Evolutionary conservation across 2,888 invertebrate genomes (phyloP).

Genomic region (Ichneumon xanthorius): DNA sequence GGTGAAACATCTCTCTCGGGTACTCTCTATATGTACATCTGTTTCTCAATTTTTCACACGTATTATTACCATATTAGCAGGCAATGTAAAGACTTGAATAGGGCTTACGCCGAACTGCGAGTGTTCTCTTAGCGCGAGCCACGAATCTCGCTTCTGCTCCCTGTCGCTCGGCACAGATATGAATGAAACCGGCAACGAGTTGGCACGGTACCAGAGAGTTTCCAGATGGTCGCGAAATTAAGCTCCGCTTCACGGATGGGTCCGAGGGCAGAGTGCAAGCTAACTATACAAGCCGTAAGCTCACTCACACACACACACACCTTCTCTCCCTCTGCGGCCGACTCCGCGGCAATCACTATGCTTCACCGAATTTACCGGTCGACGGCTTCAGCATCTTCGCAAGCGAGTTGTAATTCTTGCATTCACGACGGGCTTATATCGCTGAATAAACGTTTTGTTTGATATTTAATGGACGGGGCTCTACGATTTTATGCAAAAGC

Average conservation of each 20-base stretch:
- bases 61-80: slow-evolving; percentile 50
- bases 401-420: slow-evolving; percentile 3
- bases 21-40: background rate
- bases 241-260: slow-evolving; percentile 72
- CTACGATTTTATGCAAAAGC: background rate
- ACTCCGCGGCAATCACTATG: slow-evolving; percentile 65
- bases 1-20: background rate
- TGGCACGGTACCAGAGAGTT: slow-evolving; percentile 77
- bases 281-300: slow-evolving; percentile 2
- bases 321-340: background rate
- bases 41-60: background rate
- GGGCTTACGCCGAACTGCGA: background rate
- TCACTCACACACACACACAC: background rate
- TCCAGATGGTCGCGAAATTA: slow-evolving; percentile 78
- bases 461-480: background rate
- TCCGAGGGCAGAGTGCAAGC: slow-evolving; percentile 23
- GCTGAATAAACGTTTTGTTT: background rate
- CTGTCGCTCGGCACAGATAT: slow-evolving; percentile 63
- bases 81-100: slow-evolving; percentile 27
- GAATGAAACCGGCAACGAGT: slow-evolving; percentile 76
- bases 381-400: slow-evolving; percentile 61
- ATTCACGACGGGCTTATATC: background rate
- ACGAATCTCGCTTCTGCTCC: slow-evolving; percentile 34
- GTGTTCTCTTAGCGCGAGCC: slow-evolving; percentile 27
- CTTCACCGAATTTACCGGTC: slow-evolving; percentile 74